Conservation (phyloP, 2,797 vertebrate genomes). For the Peromyscus nudipes region DNA sequence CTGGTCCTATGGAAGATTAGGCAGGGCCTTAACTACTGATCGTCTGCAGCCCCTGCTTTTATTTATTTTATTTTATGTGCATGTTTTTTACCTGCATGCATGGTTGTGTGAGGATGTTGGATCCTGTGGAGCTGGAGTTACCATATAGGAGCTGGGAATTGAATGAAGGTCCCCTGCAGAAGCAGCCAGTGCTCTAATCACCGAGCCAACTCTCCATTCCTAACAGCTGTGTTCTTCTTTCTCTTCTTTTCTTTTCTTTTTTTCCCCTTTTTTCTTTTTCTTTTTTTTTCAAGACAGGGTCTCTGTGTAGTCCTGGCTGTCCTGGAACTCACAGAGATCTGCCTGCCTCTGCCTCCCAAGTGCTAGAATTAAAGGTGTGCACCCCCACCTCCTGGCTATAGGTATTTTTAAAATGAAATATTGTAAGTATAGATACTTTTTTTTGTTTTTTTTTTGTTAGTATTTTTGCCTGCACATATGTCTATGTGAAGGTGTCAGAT, state of each 20-base stretch:
- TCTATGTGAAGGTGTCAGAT: no score
- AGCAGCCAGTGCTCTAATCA: not conserved
- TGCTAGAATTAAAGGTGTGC: not conserved
- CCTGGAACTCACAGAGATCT: not conserved
- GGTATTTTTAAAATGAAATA: not conserved
- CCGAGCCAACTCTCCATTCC: no score
- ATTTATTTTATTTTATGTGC: not conserved
- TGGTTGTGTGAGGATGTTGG: no score
- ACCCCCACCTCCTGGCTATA: not conserved
- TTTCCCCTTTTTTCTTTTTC: rapidly evolving
- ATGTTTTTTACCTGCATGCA: no score
- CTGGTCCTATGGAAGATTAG: no score
- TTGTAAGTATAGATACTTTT: not conserved
- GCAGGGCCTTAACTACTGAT: no score
- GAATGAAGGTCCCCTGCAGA: no score
- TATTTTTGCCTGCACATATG: no score
- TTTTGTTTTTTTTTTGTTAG: no score
- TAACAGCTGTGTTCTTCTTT: no score
- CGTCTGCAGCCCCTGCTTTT: not conserved
- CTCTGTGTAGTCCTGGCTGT: not conserved
- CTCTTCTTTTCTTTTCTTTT: not conserved
- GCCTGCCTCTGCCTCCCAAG: not conserved
- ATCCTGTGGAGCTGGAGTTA: no score
- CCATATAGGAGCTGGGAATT: no score
- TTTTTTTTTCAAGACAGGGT: not conserved